Conservation (phyloP, 1,140 invertebrate species). For the Drosophila santomea region DNA sequence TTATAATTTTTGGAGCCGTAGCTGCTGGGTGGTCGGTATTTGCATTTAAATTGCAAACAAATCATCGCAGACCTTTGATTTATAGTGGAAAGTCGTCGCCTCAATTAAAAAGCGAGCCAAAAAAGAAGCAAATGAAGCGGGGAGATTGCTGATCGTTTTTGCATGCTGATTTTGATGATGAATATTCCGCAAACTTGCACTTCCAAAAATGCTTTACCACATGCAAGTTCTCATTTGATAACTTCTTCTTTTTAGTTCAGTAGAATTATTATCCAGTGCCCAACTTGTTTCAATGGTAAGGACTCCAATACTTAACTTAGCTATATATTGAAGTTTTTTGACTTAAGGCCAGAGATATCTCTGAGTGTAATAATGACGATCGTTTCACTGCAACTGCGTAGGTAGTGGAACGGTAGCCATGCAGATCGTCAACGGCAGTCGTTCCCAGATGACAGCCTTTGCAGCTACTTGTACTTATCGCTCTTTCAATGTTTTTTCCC, state of each 20-base stretch:
- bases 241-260: too few species aligned
- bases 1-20: slow-evolving; percentile 73
- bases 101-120: slow-evolving; percentile 62
- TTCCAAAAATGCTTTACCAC: background rate
- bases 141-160: slow-evolving; percentile 18
- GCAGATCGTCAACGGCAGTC: slow-evolving; percentile 46
- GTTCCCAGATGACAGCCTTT: slow-evolving; percentile 38
- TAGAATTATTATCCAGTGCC: too few species aligned
- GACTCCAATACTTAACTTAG: too few species aligned
- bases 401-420: slow-evolving; percentile 44
- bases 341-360: background rate
- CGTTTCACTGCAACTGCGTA: slow-evolving; percentile 28
- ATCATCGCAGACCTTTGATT: slow-evolving; percentile 73
- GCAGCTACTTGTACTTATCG: slow-evolving; percentile 52
- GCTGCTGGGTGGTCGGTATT: slow-evolving; percentile 73
- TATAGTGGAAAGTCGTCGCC: slow-evolving; percentile 66
- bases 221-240: too few species aligned
- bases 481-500: slow-evolving; percentile 15
- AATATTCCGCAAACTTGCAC: slow-evolving; percentile 8
- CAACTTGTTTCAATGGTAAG: too few species aligned
- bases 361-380: slow-evolving; percentile 31
- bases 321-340: too few species aligned
- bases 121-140: background rate
- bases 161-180: slow-evolving; percentile 17
- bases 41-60: slow-evolving; percentile 83